A percentile compares a stretch with the other conserved stretches of the same genome.
Conservation (phyloP, 2,113 vertebrate species). For the Pollachius pollachius region DNA sequence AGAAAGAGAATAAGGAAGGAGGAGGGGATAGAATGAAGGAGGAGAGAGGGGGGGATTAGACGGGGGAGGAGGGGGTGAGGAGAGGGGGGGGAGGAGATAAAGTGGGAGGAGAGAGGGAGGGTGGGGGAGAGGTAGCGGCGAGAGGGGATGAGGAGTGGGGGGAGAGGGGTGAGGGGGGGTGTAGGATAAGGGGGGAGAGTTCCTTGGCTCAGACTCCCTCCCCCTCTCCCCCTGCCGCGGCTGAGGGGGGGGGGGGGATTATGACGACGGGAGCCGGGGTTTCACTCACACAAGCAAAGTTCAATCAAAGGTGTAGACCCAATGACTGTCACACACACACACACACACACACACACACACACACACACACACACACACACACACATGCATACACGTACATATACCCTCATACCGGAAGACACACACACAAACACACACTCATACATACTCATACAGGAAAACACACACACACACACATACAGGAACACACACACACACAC, state of each 20-base stretch:
- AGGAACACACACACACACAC: no score
- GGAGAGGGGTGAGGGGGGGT: no score
- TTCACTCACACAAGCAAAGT: not conserved
- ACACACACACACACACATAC: no score
- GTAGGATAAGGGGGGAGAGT: no score
- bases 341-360: not conserved
- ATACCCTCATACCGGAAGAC: not conserved
- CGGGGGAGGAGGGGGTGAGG: not conserved
- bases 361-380: not conserved
- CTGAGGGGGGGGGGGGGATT: slow-evolving; percentile 19
- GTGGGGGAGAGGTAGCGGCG: no score
- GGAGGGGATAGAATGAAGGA: not conserved
- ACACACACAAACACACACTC: no score
- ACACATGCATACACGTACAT: not conserved
- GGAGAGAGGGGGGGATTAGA: no score
- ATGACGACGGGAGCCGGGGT: no score
- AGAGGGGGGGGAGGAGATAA: slow-evolving; percentile 21
- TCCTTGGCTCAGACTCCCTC: no score
- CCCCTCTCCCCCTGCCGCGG: no score
- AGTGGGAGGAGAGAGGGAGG: slow-evolving; percentile 28
- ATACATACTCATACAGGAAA: no score
- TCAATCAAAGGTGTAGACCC: slow-evolving; percentile 1
- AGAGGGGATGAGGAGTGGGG: slow-evolving; percentile 13
- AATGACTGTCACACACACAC: not conserved
- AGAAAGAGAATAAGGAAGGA: not conserved